Evolutionary conservation across 2,797 vertebrate species (phyloP).

Genomic region (Enoplosus armatus): DNA sequence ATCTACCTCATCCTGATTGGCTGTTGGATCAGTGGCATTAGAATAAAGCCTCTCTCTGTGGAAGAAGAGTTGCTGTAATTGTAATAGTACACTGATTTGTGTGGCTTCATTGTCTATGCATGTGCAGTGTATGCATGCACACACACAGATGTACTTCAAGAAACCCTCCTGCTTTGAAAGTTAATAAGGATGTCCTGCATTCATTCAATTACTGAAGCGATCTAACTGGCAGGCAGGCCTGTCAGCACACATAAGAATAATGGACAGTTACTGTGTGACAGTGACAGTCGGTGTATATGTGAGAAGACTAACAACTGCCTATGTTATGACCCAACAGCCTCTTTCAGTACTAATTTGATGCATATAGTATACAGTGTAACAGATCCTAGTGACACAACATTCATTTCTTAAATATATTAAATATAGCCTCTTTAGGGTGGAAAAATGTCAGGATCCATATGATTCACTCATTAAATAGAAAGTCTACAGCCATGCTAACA

Average conservation of each 20-base stretch:
- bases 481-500: too few species aligned
- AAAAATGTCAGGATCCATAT: too few species aligned
- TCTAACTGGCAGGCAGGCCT: constrained; percentile 43
- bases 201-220: constrained; percentile 61
- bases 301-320: constrained; percentile 31
- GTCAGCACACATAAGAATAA: constrained; percentile 48
- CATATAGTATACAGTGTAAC: neutral
- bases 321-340: constrained; percentile 3
- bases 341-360: neutral
- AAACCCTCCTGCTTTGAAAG: constrained; percentile 42
- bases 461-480: too few species aligned
- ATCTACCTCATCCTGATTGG: constrained; percentile 51
- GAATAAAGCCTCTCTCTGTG: constrained; percentile 54
- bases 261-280: constrained; percentile 31
- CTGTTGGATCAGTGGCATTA: constrained; percentile 58
- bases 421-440: too few species aligned
- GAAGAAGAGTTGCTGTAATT: constrained; percentile 23
- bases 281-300: constrained; percentile 14
- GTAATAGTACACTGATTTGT: neutral
- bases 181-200: constrained; percentile 62
- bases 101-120: constrained; percentile 12
- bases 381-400: neutral
- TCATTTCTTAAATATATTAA: neutral
- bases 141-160: constrained; percentile 1
- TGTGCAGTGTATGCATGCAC: constrained; percentile 1